Evolutionary conservation across 2,797 vertebrate genomes (phyloP).

Genomic region (Buceros bicornis): DNA sequence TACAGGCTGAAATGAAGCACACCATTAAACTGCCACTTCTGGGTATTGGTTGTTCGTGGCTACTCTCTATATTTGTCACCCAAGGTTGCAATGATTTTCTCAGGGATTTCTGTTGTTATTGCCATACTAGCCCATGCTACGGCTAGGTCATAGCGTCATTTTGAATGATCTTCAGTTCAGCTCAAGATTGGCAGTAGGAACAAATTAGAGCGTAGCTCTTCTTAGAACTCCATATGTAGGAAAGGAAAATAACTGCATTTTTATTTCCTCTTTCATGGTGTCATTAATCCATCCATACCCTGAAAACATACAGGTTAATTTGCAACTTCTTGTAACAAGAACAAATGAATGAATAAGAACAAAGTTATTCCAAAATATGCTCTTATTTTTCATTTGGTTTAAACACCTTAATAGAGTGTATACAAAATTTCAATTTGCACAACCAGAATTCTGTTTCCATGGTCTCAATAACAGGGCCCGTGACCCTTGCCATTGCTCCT

Average conservation of each 20-base stretch:
- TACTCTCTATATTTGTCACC: not conserved
- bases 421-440: not conserved
- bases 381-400: not conserved
- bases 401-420: not conserved
- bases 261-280: not conserved
- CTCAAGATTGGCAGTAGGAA: not conserved
- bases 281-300: not conserved
- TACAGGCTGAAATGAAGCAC: not conserved
- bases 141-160: not conserved
- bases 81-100: slow-evolving; percentile 4
- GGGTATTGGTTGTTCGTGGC: not conserved
- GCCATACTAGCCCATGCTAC: not conserved
- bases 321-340: not conserved
- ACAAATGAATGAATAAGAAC: not conserved
- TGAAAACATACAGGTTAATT: not conserved
- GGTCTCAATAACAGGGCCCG: fast-evolving
- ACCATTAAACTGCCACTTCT: not conserved
- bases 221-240: not conserved
- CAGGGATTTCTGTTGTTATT: not conserved
- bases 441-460: not conserved
- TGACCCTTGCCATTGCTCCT: not conserved
- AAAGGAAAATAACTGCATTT: slow-evolving; percentile 5
- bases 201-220: slow-evolving; percentile 1
- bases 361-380: not conserved
- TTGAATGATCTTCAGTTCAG: slow-evolving; percentile 12